Evolutionary conservation across 2,113 vertebrate genomes (phyloP).

Genomic region (Nothocercus nigrocapillus): DNA sequence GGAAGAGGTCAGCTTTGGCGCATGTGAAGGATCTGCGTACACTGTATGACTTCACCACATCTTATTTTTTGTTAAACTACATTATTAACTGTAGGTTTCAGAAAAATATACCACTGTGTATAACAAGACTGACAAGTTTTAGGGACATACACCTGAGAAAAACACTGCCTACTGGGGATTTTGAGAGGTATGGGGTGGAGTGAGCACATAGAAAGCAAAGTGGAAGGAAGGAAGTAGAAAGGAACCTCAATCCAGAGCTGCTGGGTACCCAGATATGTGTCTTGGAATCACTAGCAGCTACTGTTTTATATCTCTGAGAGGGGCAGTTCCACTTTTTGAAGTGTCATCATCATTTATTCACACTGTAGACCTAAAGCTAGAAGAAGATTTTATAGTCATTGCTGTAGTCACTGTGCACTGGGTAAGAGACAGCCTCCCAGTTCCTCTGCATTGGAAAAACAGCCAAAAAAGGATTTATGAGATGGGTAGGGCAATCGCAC

Average conservation of each 20-base stretch:
- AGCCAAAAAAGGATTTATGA: accelerated
- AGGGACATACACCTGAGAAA: neutral
- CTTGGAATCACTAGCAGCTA: neutral
- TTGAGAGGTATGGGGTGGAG: neutral
- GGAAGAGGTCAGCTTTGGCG: neutral
- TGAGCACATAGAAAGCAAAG: neutral
- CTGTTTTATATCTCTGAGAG: neutral
- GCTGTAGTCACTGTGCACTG: accelerated
- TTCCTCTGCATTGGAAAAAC: neutral
- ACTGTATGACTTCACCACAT: neutral
- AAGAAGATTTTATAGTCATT: neutral
- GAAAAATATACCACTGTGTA: neutral
- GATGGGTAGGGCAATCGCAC: neutral
- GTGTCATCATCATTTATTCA: neutral
- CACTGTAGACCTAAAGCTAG: neutral
- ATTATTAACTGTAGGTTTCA: neutral
- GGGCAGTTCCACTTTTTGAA: neutral
- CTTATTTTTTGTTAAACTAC: neutral
- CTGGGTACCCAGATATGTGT: neutral
- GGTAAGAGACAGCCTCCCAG: neutral
- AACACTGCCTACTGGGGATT: neutral
- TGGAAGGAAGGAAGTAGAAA: neutral
- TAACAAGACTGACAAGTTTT: neutral
- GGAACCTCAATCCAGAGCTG: neutral
- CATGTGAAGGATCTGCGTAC: neutral